Percentiles rank a stretch among this genome's conserved stretches.
Evolutionary conservation across 2,888 invertebrate species (phyloP).

Genomic region (Macrophya annulata): DNA sequence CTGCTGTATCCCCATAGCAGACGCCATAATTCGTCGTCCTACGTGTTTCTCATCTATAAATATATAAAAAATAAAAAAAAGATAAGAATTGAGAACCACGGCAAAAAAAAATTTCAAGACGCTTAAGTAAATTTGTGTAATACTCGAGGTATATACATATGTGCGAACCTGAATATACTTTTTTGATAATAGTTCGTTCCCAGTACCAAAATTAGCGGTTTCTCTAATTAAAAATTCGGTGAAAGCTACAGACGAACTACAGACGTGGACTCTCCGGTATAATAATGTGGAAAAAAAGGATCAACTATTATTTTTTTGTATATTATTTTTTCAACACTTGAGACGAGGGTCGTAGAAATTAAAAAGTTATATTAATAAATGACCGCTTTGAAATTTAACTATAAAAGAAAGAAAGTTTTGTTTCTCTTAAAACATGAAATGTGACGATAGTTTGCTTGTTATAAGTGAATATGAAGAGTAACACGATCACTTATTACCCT

Average conservation of each 20-base stretch:
- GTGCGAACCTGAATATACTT: not conserved
- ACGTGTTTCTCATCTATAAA: conserved; percentile 67
- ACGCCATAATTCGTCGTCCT: conserved; percentile 65
- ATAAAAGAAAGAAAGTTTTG: not conserved
- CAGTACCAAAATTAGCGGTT: not conserved
- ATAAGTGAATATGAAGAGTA: conserved; percentile 19
- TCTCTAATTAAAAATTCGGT: conserved; percentile 44
- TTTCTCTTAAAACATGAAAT: not conserved
- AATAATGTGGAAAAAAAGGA: not conserved
- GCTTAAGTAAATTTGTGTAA: not conserved
- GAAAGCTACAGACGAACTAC: conserved; percentile 9
- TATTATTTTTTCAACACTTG: not conserved
- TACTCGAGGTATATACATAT: too few relatives aligned
- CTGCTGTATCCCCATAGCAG: conserved; percentile 76
- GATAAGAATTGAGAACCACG: not conserved
- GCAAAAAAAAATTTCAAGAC: too few relatives aligned
- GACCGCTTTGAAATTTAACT: not conserved
- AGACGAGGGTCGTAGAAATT: not conserved
- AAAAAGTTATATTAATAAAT: not conserved
- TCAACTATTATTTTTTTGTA: not conserved
- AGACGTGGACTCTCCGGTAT: too few relatives aligned
- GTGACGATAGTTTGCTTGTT: not conserved
- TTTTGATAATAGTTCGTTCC: not conserved
- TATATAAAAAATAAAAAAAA: not conserved
- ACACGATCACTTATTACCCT: conserved; percentile 35